Base-by-base conservation (phyloP, 2,888 invertebrate species). In the Griposia aprilina region DNA sequence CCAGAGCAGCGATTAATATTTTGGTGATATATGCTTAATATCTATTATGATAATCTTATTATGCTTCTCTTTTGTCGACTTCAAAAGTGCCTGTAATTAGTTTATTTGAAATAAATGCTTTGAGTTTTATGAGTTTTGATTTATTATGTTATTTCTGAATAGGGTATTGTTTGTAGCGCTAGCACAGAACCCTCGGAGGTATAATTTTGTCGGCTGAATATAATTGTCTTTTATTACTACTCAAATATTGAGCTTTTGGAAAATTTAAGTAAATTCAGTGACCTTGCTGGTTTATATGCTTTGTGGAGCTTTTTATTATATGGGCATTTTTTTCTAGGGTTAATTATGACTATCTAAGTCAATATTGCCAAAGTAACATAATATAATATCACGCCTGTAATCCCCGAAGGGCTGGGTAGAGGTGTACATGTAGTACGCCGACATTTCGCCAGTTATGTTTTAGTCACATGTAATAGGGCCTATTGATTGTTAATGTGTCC, bases 221-320 rank as follows among this genome's bases (percentile, higher is more conserved):
- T 62, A 36, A 65, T 57, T 48, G 59, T 50, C 74, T 85, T 77
- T 83, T 81, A 82, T 85, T 83, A 71, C 48, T 73, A 36, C 36
- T 76, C 73, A 71, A 81, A 81, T 85, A 81, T 85, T 74, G 73
- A 71, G 41, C 76, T 74, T 74, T n/a, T 52, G n/a, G 52, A 50
- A 68, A 75, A 60, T 65, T 30, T 52, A 66, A 81, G 55, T 71
- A 66, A 59, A 72, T 69, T 68, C 23, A 26, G 30, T 68, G 75
- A 75, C 59, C 74, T 71, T 69, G 55, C 11, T 48, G 48, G 52
- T 78, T 52, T 59, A 69, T 23, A 65, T 15, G 45, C n/a, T 62
- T 63, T 71, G 45, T 63, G 3, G n/a, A 60, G n/a, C 15, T 66
- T 73, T 17, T 69, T 55, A 26, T 26, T 55, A 23, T 10, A 55